These are phyloP conservation scores for Cottoperca gobio DNA, from an alignment of 2,797 vertebrate genomes.

Conservation along the genomic window DNA sequence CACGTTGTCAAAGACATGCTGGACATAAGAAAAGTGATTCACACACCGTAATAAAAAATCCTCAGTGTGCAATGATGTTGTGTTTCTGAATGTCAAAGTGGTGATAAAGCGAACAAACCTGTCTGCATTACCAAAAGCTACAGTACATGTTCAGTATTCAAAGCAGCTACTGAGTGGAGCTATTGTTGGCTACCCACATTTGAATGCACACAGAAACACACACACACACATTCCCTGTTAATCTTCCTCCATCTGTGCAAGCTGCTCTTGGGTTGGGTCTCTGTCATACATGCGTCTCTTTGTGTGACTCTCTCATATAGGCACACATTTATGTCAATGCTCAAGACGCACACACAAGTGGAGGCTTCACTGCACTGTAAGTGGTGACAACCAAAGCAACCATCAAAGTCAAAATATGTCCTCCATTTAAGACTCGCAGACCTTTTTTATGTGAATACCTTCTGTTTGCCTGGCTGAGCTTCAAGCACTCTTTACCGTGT, in stretches of 20 bases:
- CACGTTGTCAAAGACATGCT: no score
- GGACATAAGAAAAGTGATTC: not conserved
- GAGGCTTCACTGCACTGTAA: not conserved
- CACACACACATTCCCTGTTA: conserved; percentile 34
- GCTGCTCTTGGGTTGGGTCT: conserved; percentile 29
- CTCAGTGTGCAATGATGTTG: no score
- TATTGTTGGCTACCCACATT: conserved; percentile 52
- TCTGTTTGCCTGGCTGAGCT: not conserved
- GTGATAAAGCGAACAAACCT: not conserved
- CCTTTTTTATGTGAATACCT: not conserved
- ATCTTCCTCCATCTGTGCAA: conserved; percentile 63
- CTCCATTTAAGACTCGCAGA: not conserved
- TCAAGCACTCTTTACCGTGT: conserved; percentile 7
- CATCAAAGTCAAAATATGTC: not conserved
- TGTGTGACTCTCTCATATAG: conserved; percentile 2
- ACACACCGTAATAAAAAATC: no score
- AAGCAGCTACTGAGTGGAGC: conserved; percentile 34
- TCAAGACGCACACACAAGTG: not conserved
- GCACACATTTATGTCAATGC: not conserved
- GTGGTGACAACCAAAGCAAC: not conserved
- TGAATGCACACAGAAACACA: conserved; percentile 43
- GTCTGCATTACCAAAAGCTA: conserved; percentile 24
- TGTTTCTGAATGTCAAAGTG: not conserved
- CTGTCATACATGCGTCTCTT: conserved; percentile 17
- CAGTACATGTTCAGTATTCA: conserved; percentile 53